Conservation (phyloP, 64 coral and sea anemone genomes). For the Pocillopora verrucosa region DNA sequence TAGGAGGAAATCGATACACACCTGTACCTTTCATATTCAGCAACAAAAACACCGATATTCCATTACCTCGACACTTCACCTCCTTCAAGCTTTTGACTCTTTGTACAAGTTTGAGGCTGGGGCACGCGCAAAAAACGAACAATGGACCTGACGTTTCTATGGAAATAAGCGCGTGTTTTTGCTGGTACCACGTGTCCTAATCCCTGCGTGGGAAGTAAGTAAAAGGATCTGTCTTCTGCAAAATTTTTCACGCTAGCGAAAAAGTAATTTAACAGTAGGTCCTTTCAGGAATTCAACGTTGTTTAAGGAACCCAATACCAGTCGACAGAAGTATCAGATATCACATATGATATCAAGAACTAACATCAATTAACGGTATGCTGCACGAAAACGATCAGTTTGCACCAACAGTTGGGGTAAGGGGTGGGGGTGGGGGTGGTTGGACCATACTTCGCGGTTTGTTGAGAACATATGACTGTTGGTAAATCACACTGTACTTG, state of each 20-base stretch:
- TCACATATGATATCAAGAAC: no score
- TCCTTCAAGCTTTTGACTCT: background rate
- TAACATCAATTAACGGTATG: no score
- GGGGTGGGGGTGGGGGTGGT: no score
- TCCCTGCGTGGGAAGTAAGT: background rate
- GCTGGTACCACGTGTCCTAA: background rate
- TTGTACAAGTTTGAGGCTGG: background rate
- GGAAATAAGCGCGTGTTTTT: background rate
- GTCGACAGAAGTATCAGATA: no score
- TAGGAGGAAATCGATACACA: background rate
- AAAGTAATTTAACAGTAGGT: background rate
- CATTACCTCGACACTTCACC: background rate
- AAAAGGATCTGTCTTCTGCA: background rate
- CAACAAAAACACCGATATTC: no score
- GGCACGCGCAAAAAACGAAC: background rate
- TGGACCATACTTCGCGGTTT: no score
- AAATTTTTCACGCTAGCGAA: background rate
- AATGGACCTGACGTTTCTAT: slow-evolving; percentile 9
- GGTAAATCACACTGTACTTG: no score
- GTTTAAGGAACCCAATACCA: no score
- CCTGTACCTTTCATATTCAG: slow-evolving; percentile 15
- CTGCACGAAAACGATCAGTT: no score
- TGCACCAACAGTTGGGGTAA: no score
- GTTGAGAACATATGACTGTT: no score
- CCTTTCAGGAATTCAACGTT: no score